Evolutionary conservation across 2,797 vertebrate species (phyloP).

Genomic region (Ctenosaura bakeri): DNA sequence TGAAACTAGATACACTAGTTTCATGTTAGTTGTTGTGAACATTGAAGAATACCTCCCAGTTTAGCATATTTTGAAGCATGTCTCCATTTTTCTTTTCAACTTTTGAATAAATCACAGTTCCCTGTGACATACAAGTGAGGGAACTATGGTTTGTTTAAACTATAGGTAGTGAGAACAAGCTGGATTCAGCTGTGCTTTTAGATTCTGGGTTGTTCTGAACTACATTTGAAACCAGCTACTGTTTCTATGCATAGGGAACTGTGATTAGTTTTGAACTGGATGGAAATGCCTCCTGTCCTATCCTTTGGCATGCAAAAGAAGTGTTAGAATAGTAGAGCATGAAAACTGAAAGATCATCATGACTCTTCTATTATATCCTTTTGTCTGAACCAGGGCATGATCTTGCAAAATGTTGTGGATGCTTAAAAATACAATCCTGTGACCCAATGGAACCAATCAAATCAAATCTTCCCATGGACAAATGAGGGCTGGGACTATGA

Average conservation of each 20-base stretch:
- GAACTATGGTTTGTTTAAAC: background rate
- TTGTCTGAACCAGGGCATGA: background rate
- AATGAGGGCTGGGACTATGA: background rate
- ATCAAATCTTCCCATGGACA: background rate
- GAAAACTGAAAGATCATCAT: background rate
- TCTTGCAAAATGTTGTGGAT: too few species aligned
- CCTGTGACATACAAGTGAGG: background rate
- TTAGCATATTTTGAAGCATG: too few species aligned
- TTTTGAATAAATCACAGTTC: background rate
- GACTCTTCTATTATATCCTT: background rate
- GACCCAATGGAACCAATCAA: background rate
- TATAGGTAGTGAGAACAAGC: constrained; percentile 1
- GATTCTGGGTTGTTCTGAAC: background rate
- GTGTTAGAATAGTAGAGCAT: background rate
- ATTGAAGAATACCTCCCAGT: background rate
- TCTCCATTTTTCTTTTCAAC: background rate
- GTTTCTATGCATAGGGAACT: too few species aligned
- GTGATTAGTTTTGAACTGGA: background rate
- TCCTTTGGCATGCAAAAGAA: background rate
- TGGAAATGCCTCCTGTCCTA: background rate
- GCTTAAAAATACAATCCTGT: too few species aligned
- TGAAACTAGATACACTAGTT: background rate
- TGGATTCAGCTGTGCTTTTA: background rate
- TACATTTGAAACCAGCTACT: background rate
- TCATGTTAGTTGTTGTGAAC: background rate